Evolutionary conservation across 2,888 invertebrate genomes (phyloP).

Genomic region (Metacarcinus magister): DNA sequence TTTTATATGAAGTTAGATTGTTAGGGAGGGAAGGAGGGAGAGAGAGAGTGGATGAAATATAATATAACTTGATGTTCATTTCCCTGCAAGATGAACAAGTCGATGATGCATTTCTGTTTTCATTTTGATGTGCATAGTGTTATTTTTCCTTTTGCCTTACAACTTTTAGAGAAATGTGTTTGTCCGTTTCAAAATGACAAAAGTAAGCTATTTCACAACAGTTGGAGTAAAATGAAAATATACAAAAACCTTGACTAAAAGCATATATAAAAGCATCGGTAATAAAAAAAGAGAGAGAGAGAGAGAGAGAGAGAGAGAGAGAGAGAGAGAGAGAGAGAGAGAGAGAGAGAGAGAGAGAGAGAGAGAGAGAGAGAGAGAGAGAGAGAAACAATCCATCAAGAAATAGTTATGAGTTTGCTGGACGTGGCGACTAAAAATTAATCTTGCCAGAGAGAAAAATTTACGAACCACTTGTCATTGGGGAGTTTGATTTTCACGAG

Average conservation of each 20-base stretch:
- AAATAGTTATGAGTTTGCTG: background rate
- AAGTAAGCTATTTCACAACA: no score
- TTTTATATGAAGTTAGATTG: constrained; percentile 21
- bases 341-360: no score
- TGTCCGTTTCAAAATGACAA: background rate
- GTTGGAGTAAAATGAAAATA: background rate
- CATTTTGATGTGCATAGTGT: background rate
- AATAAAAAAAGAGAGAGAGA: no score
- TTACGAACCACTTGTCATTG: background rate
- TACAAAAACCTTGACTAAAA: background rate
- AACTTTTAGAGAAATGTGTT: background rate
- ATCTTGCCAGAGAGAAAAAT: background rate
- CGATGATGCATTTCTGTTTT: background rate
- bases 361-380: no score
- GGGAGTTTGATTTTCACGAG: background rate
- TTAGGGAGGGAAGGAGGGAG: background rate
- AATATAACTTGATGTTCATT: background rate
- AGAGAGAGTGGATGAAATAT: background rate
- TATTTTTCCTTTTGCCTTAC: background rate
- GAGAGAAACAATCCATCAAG: background rate
- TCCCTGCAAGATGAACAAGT: background rate
- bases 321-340: no score
- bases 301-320: no score
- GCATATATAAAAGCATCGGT: background rate
- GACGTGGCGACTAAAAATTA: background rate